These are phyloP conservation scores for Sandelia bainsii DNA, from an alignment of 2,797 vertebrate genomes.

Conservation along the genomic window DNA sequence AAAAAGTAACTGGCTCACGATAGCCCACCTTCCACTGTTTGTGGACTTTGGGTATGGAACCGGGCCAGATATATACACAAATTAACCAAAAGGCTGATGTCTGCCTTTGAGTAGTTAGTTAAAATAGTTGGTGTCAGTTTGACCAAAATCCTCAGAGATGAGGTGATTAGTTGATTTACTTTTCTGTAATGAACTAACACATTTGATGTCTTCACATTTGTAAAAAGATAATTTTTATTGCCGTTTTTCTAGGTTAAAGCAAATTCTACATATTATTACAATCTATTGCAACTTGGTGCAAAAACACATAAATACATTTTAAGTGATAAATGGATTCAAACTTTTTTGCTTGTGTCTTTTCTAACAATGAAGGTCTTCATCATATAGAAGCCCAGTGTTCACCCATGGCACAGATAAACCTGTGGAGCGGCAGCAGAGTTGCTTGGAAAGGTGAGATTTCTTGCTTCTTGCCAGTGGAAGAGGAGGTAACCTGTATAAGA, in stretches of 20 bases:
- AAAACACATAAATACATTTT: no score
- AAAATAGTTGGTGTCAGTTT: background rate
- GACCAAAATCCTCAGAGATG: background rate
- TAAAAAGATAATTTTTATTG: no score
- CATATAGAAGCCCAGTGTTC: background rate
- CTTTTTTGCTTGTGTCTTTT: background rate
- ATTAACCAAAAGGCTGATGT: background rate
- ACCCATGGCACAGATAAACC: background rate
- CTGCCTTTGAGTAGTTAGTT: no score
- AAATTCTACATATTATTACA: no score
- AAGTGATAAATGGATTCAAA: background rate
- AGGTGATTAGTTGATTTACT: no score
- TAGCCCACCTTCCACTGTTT: conserved; percentile 54
- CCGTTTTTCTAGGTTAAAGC: no score
- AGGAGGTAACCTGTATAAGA: no score
- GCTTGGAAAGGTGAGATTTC: conserved; percentile 8
- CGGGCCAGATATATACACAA: conserved; percentile 65
- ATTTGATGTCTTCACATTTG: no score
- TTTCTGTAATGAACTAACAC: no score
- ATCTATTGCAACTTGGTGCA: no score
- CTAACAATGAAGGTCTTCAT: background rate
- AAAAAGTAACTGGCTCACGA: conserved; percentile 74
- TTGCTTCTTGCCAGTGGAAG: no score
- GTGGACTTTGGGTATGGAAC: conserved; percentile 78
- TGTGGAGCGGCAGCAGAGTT: background rate